phyloP scores from a whole-genome alignment of 2,888 invertebrate species.

The Automeris io region DNA sequence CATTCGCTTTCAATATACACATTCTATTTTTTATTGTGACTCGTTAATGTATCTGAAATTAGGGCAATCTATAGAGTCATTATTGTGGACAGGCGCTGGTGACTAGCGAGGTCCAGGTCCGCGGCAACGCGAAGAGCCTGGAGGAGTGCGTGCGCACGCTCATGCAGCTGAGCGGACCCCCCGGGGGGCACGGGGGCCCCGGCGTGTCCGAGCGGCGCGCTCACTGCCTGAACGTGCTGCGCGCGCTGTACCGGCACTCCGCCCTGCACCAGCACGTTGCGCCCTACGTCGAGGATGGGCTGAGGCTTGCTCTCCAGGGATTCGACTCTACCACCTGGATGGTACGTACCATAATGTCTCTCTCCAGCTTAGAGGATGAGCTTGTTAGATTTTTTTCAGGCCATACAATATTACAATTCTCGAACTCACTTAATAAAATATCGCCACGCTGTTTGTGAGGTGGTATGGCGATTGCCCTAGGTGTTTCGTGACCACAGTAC shows the following conservation, averaged over 20 bases:
- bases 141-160: conserved; percentile 76
- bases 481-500: too few species aligned
- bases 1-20: too few species aligned
- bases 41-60: too few species aligned
- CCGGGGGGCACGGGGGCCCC: conserved; percentile 27
- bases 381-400: too few species aligned
- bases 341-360: too few species aligned
- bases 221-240: conserved; percentile 91
- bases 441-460: too few species aligned
- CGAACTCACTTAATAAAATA: too few species aligned
- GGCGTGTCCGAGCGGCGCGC: conserved; percentile 69
- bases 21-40: too few species aligned
- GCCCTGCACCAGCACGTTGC: conserved; percentile 79
- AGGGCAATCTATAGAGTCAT: too few species aligned
- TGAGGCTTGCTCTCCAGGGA: conserved; percentile 84
- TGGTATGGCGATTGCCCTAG: too few species aligned
- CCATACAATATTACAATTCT: too few species aligned
- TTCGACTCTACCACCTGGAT: conserved; percentile 87
- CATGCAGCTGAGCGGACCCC: conserved; percentile 63
- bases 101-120: conserved; percentile 81
- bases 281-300: conserved; percentile 81
- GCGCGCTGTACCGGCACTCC: conserved; percentile 86
- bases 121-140: conserved; percentile 71
- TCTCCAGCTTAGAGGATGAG: too few species aligned
- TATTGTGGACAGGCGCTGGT: conserved; percentile 80